These are phyloP conservation scores for Hermetia illucens DNA, from an alignment of 1,140 invertebrate genomes.

Conservation along the genomic window DNA sequence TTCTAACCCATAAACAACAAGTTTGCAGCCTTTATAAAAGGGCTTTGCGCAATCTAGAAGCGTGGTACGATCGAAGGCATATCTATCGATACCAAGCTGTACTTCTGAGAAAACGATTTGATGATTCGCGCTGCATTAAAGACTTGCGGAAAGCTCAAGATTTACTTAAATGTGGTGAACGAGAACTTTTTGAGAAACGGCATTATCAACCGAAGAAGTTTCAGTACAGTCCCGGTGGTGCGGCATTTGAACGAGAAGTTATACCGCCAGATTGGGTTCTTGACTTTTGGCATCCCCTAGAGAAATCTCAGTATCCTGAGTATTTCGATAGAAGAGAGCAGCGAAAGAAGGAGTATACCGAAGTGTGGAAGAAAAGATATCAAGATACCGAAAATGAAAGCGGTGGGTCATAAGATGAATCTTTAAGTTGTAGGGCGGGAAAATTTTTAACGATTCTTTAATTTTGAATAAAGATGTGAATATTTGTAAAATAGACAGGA, in stretches of 20 bases:
- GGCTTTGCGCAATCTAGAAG: too few relatives aligned
- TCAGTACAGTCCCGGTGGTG: slow-evolving; percentile 42
- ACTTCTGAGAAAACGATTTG: slow-evolving; percentile 67
- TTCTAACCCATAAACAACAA: too few relatives aligned
- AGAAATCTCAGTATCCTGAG: slow-evolving; percentile 64
- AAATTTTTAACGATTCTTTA: too few relatives aligned
- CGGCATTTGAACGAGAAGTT: slow-evolving; percentile 36
- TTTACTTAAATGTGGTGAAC: slow-evolving; percentile 54
- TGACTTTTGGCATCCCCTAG: slow-evolving; percentile 60
- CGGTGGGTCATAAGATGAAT: background rate
- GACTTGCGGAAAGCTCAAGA: too few relatives aligned
- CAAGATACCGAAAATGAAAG: background rate
- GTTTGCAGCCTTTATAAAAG: too few relatives aligned
- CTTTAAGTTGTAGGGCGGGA: too few relatives aligned
- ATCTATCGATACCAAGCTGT: too few relatives aligned
- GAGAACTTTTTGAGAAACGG: slow-evolving; percentile 46
- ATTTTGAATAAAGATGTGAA: too few relatives aligned
- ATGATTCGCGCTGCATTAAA: slow-evolving; percentile 62
- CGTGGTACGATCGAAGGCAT: too few relatives aligned
- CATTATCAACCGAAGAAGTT: slow-evolving; percentile 54
- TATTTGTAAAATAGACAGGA: too few relatives aligned
- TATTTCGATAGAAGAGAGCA: slow-evolving; percentile 64
- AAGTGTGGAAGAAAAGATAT: slow-evolving; percentile 54
- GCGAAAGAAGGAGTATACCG: slow-evolving; percentile 56
- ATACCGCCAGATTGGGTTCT: slow-evolving; percentile 42